Evolutionary conservation across 2,113 vertebrate species (phyloP).

Genomic region (Noturus placidus): DNA sequence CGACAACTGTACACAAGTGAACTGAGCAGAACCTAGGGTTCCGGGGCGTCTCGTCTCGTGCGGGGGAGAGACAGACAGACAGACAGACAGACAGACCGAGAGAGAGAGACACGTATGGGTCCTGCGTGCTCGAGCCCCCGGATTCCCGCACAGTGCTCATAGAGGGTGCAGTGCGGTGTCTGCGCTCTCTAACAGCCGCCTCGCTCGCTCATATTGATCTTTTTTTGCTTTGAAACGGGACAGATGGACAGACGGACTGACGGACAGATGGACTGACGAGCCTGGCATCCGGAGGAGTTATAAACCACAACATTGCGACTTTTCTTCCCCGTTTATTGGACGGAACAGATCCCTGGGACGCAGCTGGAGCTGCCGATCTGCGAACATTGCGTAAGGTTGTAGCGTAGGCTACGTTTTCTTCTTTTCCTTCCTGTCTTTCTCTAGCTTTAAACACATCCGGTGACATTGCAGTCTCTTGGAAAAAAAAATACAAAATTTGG

Average conservation of each 20-base stretch:
- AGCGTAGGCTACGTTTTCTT: conserved; percentile 62
- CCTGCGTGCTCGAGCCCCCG: conserved; percentile 72
- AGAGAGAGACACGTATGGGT: conserved; percentile 71
- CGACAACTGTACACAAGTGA: too few relatives aligned
- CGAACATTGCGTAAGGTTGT: conserved; percentile 65
- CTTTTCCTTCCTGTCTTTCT: conserved; percentile 45
- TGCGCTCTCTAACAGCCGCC: conserved; percentile 67
- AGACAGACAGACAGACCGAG: not conserved
- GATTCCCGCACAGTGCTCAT: conserved; percentile 63
- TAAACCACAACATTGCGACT: not conserved
- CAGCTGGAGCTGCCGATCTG: conserved; percentile 56
- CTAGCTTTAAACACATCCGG: conserved; percentile 60
- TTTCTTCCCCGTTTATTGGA: not conserved
- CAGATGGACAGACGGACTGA: too few relatives aligned
- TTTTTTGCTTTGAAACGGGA: not conserved
- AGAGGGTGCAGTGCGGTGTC: conserved; percentile 62
- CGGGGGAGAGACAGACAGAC: not conserved
- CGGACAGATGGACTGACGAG: not conserved
- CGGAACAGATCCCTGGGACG: conserved; percentile 27
- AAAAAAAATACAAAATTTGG: not conserved
- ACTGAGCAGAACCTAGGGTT: conserved; percentile 53
- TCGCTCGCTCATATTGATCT: conserved; percentile 34
- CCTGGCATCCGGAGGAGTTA: not conserved
- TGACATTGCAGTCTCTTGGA: conserved; percentile 75
- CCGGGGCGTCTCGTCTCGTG: conserved; percentile 61